Evolutionary conservation across 1,140 invertebrate genomes (phyloP).

Genomic region (Lucilia cuprina): DNA sequence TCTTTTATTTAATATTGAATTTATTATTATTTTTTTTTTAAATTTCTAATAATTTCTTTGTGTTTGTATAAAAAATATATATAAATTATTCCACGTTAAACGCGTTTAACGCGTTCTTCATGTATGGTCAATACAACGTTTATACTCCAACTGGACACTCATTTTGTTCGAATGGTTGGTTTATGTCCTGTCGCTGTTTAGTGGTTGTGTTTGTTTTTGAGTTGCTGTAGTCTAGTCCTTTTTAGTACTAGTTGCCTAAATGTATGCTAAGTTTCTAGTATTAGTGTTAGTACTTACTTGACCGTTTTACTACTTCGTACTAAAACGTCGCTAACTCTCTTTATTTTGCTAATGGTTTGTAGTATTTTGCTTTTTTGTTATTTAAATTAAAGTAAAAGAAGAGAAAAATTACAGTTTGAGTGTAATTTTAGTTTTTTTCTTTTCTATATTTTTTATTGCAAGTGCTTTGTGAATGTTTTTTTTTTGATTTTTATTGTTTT

Average conservation of each 20-base stretch:
- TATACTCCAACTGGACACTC: conserved; percentile 20
- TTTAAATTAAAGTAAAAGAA: background rate
- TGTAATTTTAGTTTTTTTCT: background rate
- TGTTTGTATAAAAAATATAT: background rate
- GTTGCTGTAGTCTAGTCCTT: background rate
- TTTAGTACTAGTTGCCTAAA: background rate
- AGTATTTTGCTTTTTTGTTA: background rate
- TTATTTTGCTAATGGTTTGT: background rate
- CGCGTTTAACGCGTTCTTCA: conserved; percentile 1
- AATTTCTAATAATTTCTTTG: background rate
- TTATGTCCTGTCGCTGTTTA: conserved; percentile 24
- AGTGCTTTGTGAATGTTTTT: background rate
- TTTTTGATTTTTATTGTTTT: background rate
- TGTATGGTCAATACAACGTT: conserved; percentile 23
- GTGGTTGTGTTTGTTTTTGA: background rate
- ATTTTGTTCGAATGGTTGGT: background rate
- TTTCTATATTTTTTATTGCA: background rate
- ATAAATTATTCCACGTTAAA: background rate
- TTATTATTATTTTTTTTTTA: background rate
- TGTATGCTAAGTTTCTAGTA: conserved; percentile 26
- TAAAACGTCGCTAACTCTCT: background rate
- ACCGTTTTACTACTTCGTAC: conserved; percentile 5
- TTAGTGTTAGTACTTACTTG: conserved; percentile 22
- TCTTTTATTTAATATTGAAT: background rate
- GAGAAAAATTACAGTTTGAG: background rate